Evolutionary conservation across 2,113 vertebrate species (phyloP).

Genomic region (Phyllostomus hastatus): DNA sequence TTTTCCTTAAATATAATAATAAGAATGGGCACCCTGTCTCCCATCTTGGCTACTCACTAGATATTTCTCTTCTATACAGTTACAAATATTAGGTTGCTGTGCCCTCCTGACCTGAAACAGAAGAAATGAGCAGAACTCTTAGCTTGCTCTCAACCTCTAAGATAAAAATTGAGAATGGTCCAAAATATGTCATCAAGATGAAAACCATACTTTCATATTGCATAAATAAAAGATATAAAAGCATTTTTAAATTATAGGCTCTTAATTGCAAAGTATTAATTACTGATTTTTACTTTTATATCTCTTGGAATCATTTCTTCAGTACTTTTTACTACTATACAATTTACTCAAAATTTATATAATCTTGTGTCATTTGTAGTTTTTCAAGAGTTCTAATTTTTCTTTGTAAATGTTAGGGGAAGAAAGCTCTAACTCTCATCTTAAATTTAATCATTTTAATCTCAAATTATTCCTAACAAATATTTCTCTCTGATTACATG

Average conservation of each 20-base stretch:
- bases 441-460: not conserved
- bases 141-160: not conserved
- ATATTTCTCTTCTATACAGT: not conserved
- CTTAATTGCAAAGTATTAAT: not conserved
- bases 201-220: not conserved
- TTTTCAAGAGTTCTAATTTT: not conserved
- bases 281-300: slow-evolving; percentile 29
- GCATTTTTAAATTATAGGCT: not conserved
- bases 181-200: not conserved
- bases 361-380: not conserved
- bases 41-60: not conserved
- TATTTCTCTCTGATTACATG: not conserved
- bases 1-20: not conserved
- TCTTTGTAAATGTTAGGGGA: not conserved
- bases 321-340: not conserved
- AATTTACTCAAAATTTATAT: slow-evolving; percentile 6
- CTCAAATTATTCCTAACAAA: not conserved
- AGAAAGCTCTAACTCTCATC: slow-evolving; percentile 3
- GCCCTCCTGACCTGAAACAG: not conserved
- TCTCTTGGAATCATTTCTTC: not conserved
- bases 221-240: not conserved
- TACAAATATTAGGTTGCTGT: not conserved
- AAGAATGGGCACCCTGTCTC: not conserved
- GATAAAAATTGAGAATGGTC: not conserved
- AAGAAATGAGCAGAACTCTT: not conserved